Base-by-base conservation (phyloP, 1,140 invertebrate species). In the Bombus polaris region DNA sequence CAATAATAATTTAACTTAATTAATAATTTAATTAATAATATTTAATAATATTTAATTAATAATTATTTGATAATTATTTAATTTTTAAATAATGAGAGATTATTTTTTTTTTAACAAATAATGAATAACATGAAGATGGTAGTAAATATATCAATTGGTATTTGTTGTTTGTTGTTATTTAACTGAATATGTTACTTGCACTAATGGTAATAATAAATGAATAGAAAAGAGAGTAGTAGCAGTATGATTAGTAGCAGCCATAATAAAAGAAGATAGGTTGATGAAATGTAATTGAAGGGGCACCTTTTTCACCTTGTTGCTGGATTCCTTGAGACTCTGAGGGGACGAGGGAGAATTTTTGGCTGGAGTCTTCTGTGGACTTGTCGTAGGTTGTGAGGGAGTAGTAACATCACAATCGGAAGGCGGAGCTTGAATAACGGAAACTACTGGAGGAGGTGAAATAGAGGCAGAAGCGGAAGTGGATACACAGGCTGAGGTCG, bases 251-350 rank as follows among this genome's bases (percentile, higher is more conserved):
- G 8, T 75, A 70, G 53, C n/a, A 86, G 47, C 39, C 28, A 74
- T 73, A 86, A 74, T 86, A 87, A 28, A 74, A 88, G 44, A 90
- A 90, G 62, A 87, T 66, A 79, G 68, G 70, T 84, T 81, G 44
- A 83, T 77, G 62, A 83, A 91, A 82, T 81, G 80, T 72, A 80
- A 81, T 90, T 86, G 88, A 90, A 92, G 91, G 95, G 94, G 96
- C 96, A 96, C 96, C 96, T 96, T 96, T 96, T 96, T 96, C 92
- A 95, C 94, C 95, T 96, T 96, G 94, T 94, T 94, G 93, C 94
- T 94, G 90, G 96, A 95, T 94, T 96, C 96, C 94, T 96, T 96
- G 94, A 96, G 96, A 93, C 95, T 96, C 94, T 96, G 95, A 91
- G 96, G 96, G 93, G 96, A 96, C 93, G 95, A 93, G 91, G 95